These are phyloP conservation scores for Dysidea cf. avara DNA, from an alignment of 37 sponge, comb jelly and placozoan genomes.

Conservation along the genomic window DNA sequence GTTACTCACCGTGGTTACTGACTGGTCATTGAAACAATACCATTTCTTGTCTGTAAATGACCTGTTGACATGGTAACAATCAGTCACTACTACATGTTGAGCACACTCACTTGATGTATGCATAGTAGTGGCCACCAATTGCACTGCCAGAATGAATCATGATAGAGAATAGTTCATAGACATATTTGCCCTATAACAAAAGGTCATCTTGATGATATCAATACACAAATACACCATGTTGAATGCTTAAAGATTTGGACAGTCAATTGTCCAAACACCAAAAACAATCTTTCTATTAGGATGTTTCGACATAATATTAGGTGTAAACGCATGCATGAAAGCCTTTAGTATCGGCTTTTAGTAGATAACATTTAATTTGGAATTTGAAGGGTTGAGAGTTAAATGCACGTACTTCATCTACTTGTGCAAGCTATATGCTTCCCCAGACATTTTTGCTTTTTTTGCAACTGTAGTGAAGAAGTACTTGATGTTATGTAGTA, in stretches of 20 bases:
- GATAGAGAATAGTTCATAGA: conserved; percentile 92
- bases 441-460: too few relatives aligned
- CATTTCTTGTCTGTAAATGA: conserved; percentile 79
- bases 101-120: conserved; percentile 87
- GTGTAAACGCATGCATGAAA: too few relatives aligned
- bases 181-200: conserved; percentile 67
- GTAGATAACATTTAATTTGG: too few relatives aligned
- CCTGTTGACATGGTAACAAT: conserved; percentile 26
- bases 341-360: too few relatives aligned
- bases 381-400: too few relatives aligned
- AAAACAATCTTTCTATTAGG: too few relatives aligned
- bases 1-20: conserved; percentile 66
- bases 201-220: neutral
- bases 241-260: neutral
- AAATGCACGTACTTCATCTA: too few relatives aligned
- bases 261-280: too few relatives aligned
- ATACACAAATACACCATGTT: neutral
- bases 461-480: too few relatives aligned
- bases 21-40: conserved; percentile 95
- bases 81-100: neutral
- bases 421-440: too few relatives aligned
- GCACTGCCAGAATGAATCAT: conserved; percentile 96
- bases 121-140: conserved; percentile 95
- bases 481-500: too few relatives aligned
- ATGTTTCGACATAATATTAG: too few relatives aligned